Conservation (phyloP, 1,140 invertebrate species). For the Trachymyrmex septentrionalis region DNA sequence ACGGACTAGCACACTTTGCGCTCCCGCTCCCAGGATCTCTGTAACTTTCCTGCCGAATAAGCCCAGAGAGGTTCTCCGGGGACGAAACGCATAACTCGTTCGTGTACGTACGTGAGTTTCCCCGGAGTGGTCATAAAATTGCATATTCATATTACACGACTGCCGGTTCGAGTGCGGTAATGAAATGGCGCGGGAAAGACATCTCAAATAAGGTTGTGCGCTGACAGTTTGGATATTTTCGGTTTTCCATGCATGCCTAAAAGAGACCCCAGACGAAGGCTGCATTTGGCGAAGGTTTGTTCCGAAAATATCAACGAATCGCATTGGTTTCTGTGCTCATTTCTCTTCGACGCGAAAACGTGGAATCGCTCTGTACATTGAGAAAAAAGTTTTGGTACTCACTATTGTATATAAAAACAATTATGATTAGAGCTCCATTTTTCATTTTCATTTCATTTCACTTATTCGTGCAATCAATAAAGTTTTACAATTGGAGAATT, state of each 20-base stretch:
- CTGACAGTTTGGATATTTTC: slow-evolving; percentile 45
- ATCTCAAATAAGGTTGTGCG: slow-evolving; percentile 54
- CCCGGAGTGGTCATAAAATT: slow-evolving; percentile 76
- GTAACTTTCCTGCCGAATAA: slow-evolving; percentile 73
- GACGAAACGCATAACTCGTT: slow-evolving; percentile 71
- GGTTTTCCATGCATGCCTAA: slow-evolving; percentile 35
- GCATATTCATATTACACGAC: slow-evolving; percentile 76
- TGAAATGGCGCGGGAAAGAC: slow-evolving; percentile 71
- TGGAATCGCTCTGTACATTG: neutral
- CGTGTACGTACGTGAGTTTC: slow-evolving; percentile 67
- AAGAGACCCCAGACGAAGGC: neutral
- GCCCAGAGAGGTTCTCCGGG: slow-evolving; percentile 49
- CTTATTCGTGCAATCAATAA: no score
- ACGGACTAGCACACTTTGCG: slow-evolving; percentile 21
- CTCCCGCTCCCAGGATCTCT: slow-evolving; percentile 6
- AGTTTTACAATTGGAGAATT: no score
- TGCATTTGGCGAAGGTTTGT: no score
- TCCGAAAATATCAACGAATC: neutral
- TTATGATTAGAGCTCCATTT: no score
- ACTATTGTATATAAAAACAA: no score
- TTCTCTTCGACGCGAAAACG: neutral
- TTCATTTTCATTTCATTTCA: no score
- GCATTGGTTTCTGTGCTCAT: neutral
- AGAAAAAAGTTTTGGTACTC: no score
- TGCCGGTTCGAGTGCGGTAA: slow-evolving; percentile 68